Evolutionary conservation across 2,888 invertebrate genomes (phyloP).

Genomic region (Rotaria socialis): DNA sequence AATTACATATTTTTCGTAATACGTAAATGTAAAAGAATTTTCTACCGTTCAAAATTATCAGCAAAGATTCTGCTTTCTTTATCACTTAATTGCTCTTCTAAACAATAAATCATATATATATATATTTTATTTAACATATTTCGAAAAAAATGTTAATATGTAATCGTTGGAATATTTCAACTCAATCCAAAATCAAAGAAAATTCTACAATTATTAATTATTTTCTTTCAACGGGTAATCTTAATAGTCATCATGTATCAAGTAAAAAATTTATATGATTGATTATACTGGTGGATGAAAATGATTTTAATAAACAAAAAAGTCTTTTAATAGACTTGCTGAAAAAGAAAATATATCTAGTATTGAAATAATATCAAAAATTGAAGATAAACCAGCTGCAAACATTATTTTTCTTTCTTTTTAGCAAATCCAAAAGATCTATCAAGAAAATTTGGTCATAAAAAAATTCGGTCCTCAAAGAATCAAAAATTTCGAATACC

Average conservation of each 20-base stretch:
- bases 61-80: not conserved
- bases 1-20: not conserved
- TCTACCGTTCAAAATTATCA: not conserved
- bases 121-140: not conserved
- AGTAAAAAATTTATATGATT: not conserved
- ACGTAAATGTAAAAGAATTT: not conserved
- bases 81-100: constrained; percentile 8
- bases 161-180: not conserved
- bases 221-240: not conserved
- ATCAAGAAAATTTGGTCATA: not conserved
- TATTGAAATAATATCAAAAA: not conserved
- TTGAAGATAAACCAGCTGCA: constrained; percentile 4
- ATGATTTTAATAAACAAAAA: not conserved
- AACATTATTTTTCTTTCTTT: not conserved
- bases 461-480: too few relatives aligned
- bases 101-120: not conserved
- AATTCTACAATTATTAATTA: not conserved
- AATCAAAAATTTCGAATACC: too few relatives aligned
- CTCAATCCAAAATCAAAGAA: too few relatives aligned
- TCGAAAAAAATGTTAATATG: not conserved
- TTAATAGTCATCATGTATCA: not conserved
- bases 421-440: not conserved
- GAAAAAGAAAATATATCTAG: not conserved
- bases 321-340: not conserved
- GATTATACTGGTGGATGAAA: not conserved